Percentiles rank a stretch among this genome's conserved stretches.
These are phyloP conservation scores for Trichonephila clavata DNA, from an alignment of 1,140 invertebrate species.

Conservation along the genomic window DNA sequence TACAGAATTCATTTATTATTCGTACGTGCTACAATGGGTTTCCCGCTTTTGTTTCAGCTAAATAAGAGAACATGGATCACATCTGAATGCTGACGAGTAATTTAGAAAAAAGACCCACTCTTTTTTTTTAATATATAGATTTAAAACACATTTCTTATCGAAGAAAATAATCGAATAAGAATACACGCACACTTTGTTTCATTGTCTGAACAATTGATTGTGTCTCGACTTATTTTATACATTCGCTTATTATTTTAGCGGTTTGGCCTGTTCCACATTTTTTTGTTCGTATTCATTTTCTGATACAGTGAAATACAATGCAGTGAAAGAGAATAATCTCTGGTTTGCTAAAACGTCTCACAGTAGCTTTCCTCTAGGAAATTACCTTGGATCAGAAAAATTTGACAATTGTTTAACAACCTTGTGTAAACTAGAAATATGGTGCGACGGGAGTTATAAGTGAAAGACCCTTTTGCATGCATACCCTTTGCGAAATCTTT, in stretches of 20 bases:
- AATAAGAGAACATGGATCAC: not conserved
- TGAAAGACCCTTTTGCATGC: not conserved
- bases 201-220: not conserved
- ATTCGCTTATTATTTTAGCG: not conserved
- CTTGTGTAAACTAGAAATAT: not conserved
- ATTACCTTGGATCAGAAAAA: not conserved
- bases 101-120: not conserved
- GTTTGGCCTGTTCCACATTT: not conserved
- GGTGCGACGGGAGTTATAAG: not conserved
- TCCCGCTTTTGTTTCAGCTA: not conserved
- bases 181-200: not conserved
- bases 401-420: slow-evolving; percentile 6
- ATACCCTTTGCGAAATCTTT: not conserved
- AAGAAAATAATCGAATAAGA: not conserved
- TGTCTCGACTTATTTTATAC: not conserved
- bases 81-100: not conserved
- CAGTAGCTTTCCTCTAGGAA: not conserved
- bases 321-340: not conserved
- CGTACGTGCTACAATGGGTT: not conserved
- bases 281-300: not conserved
- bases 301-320: not conserved
- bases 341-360: not conserved
- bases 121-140: not conserved
- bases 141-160: not conserved
- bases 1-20: not conserved